Evolutionary conservation across 2,113 vertebrate species (phyloP), one percentile per base, ranked within the genome.

Genomic region (Ariopsis seemanni): DNA sequence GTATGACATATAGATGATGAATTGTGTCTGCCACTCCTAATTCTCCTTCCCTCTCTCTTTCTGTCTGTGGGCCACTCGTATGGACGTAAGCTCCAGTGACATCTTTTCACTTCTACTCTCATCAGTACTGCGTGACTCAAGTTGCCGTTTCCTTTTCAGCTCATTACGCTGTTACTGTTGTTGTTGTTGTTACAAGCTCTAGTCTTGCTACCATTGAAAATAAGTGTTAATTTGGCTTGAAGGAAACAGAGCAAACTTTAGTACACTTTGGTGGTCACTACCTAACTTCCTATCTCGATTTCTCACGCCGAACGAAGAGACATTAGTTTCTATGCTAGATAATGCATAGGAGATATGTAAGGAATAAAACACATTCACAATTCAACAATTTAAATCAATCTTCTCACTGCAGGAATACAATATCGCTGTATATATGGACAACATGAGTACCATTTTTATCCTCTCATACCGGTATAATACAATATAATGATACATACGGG

Each of bases 61-160:
- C 30, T 52, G 27, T 80, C 69, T 81, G 57, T 55, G 48, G 74
- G 84, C 86, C 67, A 74, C 74, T 50, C 63, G 55, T 63, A 72
- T 42, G 65, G 62, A 84, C 69, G 55, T 84, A 63, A 87, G 63
- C 27, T 62, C 82, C 77, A 63, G 50, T 87, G 88, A 89, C 88
- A 89, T 74, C 55, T 89, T 84, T 80, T 89, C 88, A 84, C 82
- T 87, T 85, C 65, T 22, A 67, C 75, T 75, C 83, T 85, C 85
- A 87, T 87, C 86, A 89, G 48, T 9, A 50, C 67, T 50, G 65
- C 17, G 7, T 82, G 81, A 75, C 78, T 65, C 71, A 85, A 72
- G 52, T 34, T 71, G 60, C 58, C 78, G 20, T 78, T 57, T 57
- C 69, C 30, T 65, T 83, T 69, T 69, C 80, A 53, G 52, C 78